Percentiles rank a stretch among this genome's conserved stretches.
phyloP scores from a whole-genome alignment of 1,140 invertebrate genomes.

The Protaetia brevitarsis region DNA sequence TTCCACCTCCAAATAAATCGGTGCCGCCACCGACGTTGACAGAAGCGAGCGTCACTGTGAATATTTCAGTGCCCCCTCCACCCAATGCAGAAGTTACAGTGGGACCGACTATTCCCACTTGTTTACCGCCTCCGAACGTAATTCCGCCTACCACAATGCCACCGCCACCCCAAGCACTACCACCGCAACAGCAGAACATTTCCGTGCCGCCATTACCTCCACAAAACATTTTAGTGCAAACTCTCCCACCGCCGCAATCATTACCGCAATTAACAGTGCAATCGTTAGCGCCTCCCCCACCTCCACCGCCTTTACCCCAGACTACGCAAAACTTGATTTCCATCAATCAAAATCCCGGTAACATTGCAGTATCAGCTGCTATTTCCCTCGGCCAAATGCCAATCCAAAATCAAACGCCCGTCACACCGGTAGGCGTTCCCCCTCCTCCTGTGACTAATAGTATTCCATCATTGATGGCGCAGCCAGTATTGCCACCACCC shows the following conservation, averaged over 20 bases:
- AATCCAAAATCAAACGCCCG: slow-evolving; percentile 19
- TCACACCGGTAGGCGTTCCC: slow-evolving; percentile 27
- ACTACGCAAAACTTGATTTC: slow-evolving; percentile 20
- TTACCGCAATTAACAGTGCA: slow-evolving; percentile 46
- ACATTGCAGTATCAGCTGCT: slow-evolving; percentile 23
- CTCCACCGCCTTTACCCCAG: slow-evolving; percentile 33
- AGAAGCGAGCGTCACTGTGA: slow-evolving; percentile 32
- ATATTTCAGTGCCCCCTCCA: slow-evolving; percentile 27
- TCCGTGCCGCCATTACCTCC: slow-evolving; percentile 25
- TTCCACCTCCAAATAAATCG: slow-evolving; percentile 48
- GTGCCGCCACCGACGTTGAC: slow-evolving; percentile 43
- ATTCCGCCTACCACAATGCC: slow-evolving; percentile 45
- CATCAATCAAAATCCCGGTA: slow-evolving; percentile 22
- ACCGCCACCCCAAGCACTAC: slow-evolving; percentile 28
- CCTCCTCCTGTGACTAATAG: slow-evolving; percentile 31
- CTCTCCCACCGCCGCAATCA: slow-evolving; percentile 29
- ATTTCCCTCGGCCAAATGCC: slow-evolving; percentile 36
- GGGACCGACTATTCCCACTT: slow-evolving; percentile 27
- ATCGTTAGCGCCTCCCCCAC: slow-evolving; percentile 44
- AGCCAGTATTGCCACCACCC: slow-evolving; percentile 48
- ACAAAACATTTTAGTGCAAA: slow-evolving; percentile 31
- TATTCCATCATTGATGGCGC: slow-evolving; percentile 47
- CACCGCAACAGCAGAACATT: slow-evolving; percentile 21
- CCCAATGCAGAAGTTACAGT: slow-evolving; percentile 19
- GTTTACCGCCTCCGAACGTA: slow-evolving; percentile 46